These are phyloP conservation scores for Oreonectes daqikongensis DNA, from an alignment of 2,797 vertebrate species.

Conservation along the genomic window DNA sequence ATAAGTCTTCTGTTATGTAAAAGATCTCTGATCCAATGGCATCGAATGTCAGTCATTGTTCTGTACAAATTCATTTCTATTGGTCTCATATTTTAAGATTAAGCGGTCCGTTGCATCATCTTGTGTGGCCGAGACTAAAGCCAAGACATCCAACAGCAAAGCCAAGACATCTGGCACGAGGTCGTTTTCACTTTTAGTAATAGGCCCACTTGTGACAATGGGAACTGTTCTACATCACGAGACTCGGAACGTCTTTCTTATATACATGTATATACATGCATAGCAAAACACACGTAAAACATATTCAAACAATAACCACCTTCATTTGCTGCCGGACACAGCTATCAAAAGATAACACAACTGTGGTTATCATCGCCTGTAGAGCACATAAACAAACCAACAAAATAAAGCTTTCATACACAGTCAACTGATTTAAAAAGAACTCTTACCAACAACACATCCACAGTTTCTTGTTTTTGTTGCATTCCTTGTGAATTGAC, in stretches of 20 bases:
- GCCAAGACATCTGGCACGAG: conserved; percentile 46
- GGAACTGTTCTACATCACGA: conserved; percentile 19
- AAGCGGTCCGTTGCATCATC: conserved; percentile 51
- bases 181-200: conserved; percentile 22
- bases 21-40: conserved; percentile 39
- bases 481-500: neutral
- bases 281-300: neutral
- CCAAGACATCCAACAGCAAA: conserved; percentile 45
- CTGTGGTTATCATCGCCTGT: too few species aligned
- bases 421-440: too few species aligned
- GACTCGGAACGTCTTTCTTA: conserved; percentile 1
- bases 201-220: conserved; percentile 37
- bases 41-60: conserved; percentile 30
- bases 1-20: neutral
- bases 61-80: conserved; percentile 51
- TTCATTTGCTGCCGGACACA: too few species aligned
- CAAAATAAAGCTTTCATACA: too few species aligned
- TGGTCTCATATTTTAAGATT: conserved; percentile 54
- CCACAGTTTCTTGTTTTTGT: too few species aligned
- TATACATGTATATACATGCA: neutral
- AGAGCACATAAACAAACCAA: too few species aligned
- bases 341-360: too few species aligned
- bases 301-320: too few species aligned
- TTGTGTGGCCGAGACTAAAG: conserved; percentile 57
- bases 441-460: too few species aligned